These are phyloP conservation scores for Acrossocheilus wenchowensis DNA, from an alignment of 2,797 vertebrate genomes.

Conservation along the genomic window DNA sequence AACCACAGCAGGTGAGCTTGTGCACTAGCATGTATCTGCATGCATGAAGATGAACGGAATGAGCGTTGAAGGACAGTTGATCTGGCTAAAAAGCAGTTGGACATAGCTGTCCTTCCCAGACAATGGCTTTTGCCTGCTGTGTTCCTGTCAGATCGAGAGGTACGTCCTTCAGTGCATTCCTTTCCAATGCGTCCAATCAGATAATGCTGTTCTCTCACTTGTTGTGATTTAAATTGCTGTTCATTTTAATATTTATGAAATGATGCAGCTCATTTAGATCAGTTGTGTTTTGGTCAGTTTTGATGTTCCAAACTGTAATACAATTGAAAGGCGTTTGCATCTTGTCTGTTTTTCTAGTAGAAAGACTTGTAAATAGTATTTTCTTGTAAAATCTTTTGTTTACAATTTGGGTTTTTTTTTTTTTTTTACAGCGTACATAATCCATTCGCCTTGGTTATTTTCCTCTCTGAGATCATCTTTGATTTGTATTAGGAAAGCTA, in stretches of 20 bases:
- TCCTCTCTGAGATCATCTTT: not conserved
- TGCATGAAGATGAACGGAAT: not conserved
- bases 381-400: not conserved
- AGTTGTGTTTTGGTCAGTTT: not conserved
- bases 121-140: slow-evolving; percentile 60
- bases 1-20: slow-evolving; percentile 12
- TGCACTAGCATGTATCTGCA: slow-evolving; percentile 13
- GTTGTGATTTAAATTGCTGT: not conserved
- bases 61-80: slow-evolving; percentile 21
- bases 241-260: not conserved
- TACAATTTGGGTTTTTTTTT: not conserved
- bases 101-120: slow-evolving; percentile 9
- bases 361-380: not conserved
- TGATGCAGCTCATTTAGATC: not conserved
- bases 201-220: not conserved
- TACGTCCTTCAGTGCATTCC: slow-evolving; percentile 36
- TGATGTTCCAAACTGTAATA: not conserved
- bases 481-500: not conserved
- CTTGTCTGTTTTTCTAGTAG: not conserved
- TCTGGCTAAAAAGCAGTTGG: slow-evolving; percentile 60
- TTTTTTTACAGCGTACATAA: not conserved
- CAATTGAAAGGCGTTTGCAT: not conserved
- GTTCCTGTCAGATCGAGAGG: slow-evolving; percentile 57
- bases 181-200: not conserved
- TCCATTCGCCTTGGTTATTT: not conserved